Conservation (phyloP, 1,140 invertebrate species). For the Metaphire vulgaris region DNA sequence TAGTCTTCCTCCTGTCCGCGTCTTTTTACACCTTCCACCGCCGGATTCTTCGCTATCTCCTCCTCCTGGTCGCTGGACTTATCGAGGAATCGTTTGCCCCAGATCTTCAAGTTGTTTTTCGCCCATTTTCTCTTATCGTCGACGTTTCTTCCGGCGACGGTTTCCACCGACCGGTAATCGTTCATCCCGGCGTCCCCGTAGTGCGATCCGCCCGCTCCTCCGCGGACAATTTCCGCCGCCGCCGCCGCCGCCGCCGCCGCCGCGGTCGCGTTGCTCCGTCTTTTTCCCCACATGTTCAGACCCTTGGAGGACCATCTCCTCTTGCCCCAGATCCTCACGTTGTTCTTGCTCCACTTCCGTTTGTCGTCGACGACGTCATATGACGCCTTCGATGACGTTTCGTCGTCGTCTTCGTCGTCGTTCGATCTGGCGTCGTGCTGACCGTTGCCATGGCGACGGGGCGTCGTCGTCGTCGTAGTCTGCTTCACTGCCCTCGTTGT, state of each 20-base stretch:
- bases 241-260: no score
- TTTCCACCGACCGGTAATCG: no score
- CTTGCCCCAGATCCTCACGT: background rate
- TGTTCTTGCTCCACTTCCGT: background rate
- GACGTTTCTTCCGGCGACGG: background rate
- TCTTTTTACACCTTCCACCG: background rate
- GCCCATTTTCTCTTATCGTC: background rate
- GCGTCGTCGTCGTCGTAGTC: background rate
- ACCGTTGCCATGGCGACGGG: no score
- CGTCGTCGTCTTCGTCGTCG: background rate
- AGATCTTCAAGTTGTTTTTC: background rate
- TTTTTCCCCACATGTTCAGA: background rate
- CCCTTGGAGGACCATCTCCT: background rate
- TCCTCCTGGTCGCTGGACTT: background rate
- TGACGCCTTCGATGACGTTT: background rate
- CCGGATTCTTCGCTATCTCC: background rate
- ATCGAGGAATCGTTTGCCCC: background rate
- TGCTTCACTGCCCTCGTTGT: background rate
- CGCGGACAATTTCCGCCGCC: background rate
- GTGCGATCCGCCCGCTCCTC: no score
- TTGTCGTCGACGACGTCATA: background rate
- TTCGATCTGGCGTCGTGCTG: background rate
- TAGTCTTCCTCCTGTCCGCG: background rate
- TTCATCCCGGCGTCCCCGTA: no score
- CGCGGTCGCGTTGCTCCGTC: background rate